These are phyloP conservation scores for Dermochelys coriacea DNA, from an alignment of 2,797 vertebrate genomes.

Conservation along the genomic window DNA sequence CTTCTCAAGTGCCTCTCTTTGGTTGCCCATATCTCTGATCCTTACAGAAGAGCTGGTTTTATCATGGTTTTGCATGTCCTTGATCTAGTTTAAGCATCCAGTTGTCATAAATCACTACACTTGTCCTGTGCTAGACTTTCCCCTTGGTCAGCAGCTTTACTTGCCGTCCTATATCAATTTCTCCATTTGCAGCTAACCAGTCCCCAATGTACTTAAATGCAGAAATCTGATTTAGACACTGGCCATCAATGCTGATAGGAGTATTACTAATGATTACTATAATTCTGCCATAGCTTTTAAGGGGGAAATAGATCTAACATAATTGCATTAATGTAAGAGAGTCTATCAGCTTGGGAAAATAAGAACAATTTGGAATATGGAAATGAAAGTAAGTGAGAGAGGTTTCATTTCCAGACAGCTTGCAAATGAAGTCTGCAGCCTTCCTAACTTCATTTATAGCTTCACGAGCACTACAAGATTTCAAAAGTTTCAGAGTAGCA, in stretches of 20 bases:
- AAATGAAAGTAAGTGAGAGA: constrained; percentile 48
- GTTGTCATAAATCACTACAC: neutral
- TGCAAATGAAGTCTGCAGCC: constrained; percentile 62
- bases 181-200: neutral
- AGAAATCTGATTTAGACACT: neutral
- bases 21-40: neutral
- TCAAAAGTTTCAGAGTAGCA: constrained; percentile 44
- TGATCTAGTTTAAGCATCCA: neutral
- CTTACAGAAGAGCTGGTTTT: neutral
- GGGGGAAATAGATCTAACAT: constrained; percentile 38
- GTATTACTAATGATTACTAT: neutral
- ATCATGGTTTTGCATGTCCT: neutral
- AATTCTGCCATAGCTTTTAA: constrained; percentile 48
- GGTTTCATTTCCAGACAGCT: constrained; percentile 64
- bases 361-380: constrained; percentile 56
- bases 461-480: constrained; percentile 59
- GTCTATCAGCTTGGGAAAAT: constrained; percentile 45
- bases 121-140: neutral
- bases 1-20: neutral
- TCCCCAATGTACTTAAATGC: neutral
- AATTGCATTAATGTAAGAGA: constrained; percentile 13
- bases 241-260: neutral
- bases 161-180: neutral
- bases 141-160: neutral
- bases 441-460: constrained; percentile 69